Evolutionary conservation across 2,888 invertebrate species (phyloP).

Genomic region (Koerneria pararmatus): DNA sequence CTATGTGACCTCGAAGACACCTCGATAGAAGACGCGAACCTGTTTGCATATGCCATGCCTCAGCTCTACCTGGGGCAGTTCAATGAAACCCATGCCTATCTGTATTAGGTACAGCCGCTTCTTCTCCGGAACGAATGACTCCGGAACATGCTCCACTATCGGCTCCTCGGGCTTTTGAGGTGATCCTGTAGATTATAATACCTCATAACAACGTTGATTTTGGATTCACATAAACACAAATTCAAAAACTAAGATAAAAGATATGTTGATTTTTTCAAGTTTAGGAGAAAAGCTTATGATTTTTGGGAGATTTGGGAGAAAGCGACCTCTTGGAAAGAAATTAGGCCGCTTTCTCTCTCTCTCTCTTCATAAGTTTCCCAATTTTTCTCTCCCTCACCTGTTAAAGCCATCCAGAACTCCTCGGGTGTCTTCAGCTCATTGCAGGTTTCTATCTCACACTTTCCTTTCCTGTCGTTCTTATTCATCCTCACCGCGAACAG

Average conservation of each 20-base stretch:
- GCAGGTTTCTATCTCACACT: constrained; percentile 79
- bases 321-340: neutral
- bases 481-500: constrained; percentile 96
- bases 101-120: constrained; percentile 63
- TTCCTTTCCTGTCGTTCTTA: constrained; percentile 93
- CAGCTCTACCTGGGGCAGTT: constrained; percentile 78
- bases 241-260: too few species aligned
- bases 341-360: neutral
- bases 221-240: too few species aligned
- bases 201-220: too few species aligned
- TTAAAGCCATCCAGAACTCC: constrained; percentile 78
- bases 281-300: neutral
- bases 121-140: constrained; percentile 44
- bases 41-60: constrained; percentile 44
- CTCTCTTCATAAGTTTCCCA: neutral
- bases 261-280: too few species aligned
- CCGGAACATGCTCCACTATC: constrained; percentile 68
- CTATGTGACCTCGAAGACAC: neutral
- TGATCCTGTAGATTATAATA: constrained; percentile 28
- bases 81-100: constrained; percentile 95
- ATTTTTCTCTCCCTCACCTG: constrained; percentile 29
- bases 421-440: constrained; percentile 76
- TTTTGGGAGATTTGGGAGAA: neutral
- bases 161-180: constrained; percentile 40
- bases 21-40: constrained; percentile 16